Evolutionary conservation across 2,797 vertebrate genomes (phyloP), one percentile per base, ranked within the genome.

Genomic region (Sorex maritimensis): DNA sequence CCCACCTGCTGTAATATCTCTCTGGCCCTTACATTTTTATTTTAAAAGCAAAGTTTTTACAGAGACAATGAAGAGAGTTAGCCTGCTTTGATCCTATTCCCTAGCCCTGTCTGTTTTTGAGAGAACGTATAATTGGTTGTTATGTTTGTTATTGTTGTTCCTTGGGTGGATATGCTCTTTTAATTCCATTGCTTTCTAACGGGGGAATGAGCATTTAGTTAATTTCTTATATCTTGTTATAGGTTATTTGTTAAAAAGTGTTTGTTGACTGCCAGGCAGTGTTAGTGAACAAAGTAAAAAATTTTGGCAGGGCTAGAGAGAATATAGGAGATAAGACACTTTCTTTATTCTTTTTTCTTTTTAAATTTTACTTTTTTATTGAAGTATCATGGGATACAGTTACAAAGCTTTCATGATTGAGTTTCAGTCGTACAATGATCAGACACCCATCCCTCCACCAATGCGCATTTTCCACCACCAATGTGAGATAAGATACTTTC

Each of bases 41-140:
- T 95, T 87, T 17, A 95, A 92, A 84, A 81, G 81, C 2, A 13
- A 90, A 87, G 65, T 73, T 73, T 85, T 84, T 80, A 75, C 21
- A 92, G 38, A 30, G 14, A 92, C 84, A 87, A 55, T 69, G 15
- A 82, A 80, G 72, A 73, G 69, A 89, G 19, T 71, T 34, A 87
- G 15, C 46, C 17, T 78, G 1, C n/a, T 68, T 92, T 90, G 38
- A 65, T 85, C 23, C 8, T 72, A 23, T 88, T 82, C 21, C 41
- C 26, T 90, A 74, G 85, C 73, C 52, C 44, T 61, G 19, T 14
- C 7, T 88, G 1, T 91, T 7, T 79, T 58, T 65, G 34, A 52
- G 67, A 74, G 49, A 75, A 49, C 79, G 34, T 75, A 28, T 84
- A 0, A 7, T 61, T 7, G 7, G 17, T 52, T 52, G 49, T 52